Conservation (phyloP, 1,140 invertebrate species). For the Lycorma delicatula region DNA sequence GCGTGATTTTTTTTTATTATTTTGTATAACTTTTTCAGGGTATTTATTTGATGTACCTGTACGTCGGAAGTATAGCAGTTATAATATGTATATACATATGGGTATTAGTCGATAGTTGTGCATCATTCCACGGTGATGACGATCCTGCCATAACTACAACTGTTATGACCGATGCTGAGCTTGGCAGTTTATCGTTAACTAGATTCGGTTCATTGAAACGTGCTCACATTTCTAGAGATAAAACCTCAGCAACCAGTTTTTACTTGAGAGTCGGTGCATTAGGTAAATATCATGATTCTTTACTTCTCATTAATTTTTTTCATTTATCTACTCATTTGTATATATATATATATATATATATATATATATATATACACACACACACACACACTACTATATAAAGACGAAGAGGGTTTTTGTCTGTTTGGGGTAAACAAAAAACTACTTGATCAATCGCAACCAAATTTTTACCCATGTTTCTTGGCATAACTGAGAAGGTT, state of each 20-base stretch:
- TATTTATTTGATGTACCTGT: conserved; percentile 54
- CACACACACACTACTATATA: too few relatives aligned
- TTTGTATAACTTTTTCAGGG: conserved; percentile 39
- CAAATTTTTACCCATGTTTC: too few relatives aligned
- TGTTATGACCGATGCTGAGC: conserved; percentile 38
- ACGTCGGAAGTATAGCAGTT: conserved; percentile 51
- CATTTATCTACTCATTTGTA: neutral
- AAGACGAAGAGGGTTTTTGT: too few relatives aligned
- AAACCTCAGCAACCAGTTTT: conserved; percentile 50
- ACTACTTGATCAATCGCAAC: too few relatives aligned
- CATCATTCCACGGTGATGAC: conserved; percentile 34
- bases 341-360: neutral
- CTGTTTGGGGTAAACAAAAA: too few relatives aligned
- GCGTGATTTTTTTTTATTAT: too few relatives aligned
- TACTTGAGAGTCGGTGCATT: conserved; percentile 58
- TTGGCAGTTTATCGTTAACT: conserved; percentile 32
- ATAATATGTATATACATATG: conserved; percentile 57
- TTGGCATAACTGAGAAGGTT: too few relatives aligned
- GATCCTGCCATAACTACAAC: conserved; percentile 19
- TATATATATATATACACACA: neutral
- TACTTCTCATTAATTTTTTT: too few relatives aligned
- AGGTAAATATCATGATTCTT: too few relatives aligned
- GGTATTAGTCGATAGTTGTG: conserved; percentile 49
- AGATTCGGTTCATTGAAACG: conserved; percentile 48
- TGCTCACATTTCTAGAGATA: conserved; percentile 46